These are phyloP conservation scores for Oncorhynchus clarkii DNA, from an alignment of 2,113 vertebrate species.

Conservation along the genomic window DNA sequence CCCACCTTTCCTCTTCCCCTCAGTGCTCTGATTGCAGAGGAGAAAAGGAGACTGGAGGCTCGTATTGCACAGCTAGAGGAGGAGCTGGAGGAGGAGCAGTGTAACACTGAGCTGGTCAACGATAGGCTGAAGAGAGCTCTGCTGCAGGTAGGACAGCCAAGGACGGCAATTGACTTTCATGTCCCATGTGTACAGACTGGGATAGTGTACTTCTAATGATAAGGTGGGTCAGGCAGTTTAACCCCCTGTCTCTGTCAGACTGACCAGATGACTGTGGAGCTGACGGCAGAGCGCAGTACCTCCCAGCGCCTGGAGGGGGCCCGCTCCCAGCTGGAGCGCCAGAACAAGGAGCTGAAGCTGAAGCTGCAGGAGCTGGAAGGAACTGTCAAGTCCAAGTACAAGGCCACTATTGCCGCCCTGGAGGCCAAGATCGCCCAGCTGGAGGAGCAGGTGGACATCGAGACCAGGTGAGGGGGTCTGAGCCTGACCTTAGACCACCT, in stretches of 20 bases:
- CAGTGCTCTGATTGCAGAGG: constrained; percentile 75
- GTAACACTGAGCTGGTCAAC: constrained; percentile 90
- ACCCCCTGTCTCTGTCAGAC: constrained; percentile 64
- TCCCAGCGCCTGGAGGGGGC: constrained; percentile 89
- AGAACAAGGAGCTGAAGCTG: constrained; percentile 96
- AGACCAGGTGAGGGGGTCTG: constrained; percentile 81
- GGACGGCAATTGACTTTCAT: constrained; percentile 29
- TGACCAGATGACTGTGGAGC: constrained; percentile 91
- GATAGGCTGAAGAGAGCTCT: constrained; percentile 78
- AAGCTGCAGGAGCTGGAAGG: constrained; percentile 95
- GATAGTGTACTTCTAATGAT: background rate
- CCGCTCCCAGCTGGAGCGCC: constrained; percentile 90
- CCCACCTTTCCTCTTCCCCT: background rate
- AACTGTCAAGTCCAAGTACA: constrained; percentile 92
- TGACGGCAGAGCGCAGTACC: constrained; percentile 90
- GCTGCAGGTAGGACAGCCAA: constrained; percentile 74
- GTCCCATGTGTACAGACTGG: too few species aligned
- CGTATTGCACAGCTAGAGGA: constrained; percentile 96
- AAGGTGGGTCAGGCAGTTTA: background rate
- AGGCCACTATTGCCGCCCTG: constrained; percentile 84
- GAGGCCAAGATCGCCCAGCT: constrained; percentile 93
- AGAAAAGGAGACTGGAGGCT: constrained; percentile 91
- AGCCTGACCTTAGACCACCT: background rate
- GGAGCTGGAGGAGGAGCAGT: constrained; percentile 95
- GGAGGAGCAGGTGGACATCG: constrained; percentile 93